Evolutionary conservation across 2,113 vertebrate genomes (phyloP).

Genomic region (Plectropomus leopardus): DNA sequence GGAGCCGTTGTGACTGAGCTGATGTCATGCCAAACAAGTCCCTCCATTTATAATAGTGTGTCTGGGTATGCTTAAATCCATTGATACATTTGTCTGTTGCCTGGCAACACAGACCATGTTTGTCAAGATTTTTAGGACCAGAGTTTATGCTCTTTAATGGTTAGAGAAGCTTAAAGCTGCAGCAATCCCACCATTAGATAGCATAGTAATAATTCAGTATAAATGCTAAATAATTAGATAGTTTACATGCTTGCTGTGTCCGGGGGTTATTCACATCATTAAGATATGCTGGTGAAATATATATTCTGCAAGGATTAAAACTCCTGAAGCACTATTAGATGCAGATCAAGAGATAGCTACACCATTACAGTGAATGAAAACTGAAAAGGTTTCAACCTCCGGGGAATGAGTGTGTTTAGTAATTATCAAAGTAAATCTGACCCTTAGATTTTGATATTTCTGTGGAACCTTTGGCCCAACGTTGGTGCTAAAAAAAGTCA

Average conservation of each 20-base stretch:
- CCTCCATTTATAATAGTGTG: constrained; percentile 67
- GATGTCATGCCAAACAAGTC: constrained; percentile 72
- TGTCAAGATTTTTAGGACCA: constrained; percentile 52
- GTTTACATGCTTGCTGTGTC: neutral
- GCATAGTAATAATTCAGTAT: constrained; percentile 7
- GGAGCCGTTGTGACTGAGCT: constrained; percentile 55
- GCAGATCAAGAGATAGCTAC: neutral
- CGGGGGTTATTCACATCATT: constrained; percentile 3
- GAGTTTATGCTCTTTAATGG: constrained; percentile 57
- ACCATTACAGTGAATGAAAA: neutral
- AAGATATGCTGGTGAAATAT: constrained; percentile 3
- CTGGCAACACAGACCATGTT: constrained; percentile 70
- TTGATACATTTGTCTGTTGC: constrained; percentile 76
- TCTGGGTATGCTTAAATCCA: constrained; percentile 69
- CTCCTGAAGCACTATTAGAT: neutral
- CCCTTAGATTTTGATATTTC: constrained; percentile 11
- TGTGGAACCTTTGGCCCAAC: neutral
- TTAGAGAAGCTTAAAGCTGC: constrained; percentile 41
- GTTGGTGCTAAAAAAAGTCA: neutral
- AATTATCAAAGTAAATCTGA: constrained; percentile 22
- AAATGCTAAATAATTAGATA: constrained; percentile 22
- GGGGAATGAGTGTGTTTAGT: neutral
- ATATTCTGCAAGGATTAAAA: constrained; percentile 19
- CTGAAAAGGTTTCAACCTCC: constrained; percentile 12
- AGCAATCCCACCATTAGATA: constrained; percentile 27